Base-by-base conservation (phyloP, 2,113 vertebrate species). In the Cryptoleucopteryx plumbea region DNA sequence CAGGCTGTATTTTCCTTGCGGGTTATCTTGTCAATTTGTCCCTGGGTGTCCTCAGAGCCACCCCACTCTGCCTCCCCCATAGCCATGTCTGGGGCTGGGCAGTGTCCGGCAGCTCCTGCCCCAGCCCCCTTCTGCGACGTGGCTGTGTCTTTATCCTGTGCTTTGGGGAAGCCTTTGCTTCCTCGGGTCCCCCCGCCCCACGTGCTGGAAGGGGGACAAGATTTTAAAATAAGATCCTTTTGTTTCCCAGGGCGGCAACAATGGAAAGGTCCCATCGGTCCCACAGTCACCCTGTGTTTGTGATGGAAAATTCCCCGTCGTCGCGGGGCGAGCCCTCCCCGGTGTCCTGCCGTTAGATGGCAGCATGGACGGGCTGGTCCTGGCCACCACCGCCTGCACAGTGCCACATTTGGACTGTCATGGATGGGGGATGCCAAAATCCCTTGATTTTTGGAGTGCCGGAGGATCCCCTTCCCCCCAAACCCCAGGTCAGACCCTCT, bases 231-330 rank as follows among this genome's bases (percentile, higher is more conserved):
- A 78, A 56, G 66, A 79, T 93, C 63, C 34, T 88, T 95, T 95
- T 91, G 89, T 94, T 97, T 93, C 79, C 72, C 66, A 73, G 63
- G 70, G 66, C 9, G 10, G 40, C 32, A 84, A 93, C 89, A 95
- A 94, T 63, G 78, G 82, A 94, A 93, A 95, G 87, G 88, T 93
- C 86, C 86, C 65, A 38, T 62, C 63, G 40, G 89, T 94, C 93
- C 65, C 94, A 94, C 74, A 68, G 71, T 82, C 67, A 36, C 65
- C 74, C 58, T 34, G n/a, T 81, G 83, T 94, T 92, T 96, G 93
- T 81, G 94, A 92, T 96, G 96, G 96, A 96, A 97, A 97, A 89
- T 95, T 94, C 75, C 92, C 92, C 8, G 11, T 13, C 2, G 50
- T 32, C 3, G 4, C 6, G 1, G 87, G 73, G 36, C 4, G 18